Evolutionary conservation across 2,888 invertebrate genomes (phyloP), one percentile per base, ranked within the genome.

Genomic region (Eupithecia pulchellata): DNA sequence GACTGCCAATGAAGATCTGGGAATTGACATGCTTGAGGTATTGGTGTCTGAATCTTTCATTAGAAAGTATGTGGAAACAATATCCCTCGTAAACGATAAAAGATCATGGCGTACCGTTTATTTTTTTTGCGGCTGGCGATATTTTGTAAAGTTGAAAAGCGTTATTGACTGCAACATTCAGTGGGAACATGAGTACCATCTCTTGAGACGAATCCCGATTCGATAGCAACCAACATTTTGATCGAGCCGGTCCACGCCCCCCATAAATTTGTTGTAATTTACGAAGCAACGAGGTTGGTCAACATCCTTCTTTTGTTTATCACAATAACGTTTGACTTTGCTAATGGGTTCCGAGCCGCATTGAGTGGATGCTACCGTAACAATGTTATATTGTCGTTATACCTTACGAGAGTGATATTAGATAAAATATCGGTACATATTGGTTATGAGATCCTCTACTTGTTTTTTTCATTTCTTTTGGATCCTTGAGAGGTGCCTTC

Each of bases 201-300:
- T 74, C 66, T 75, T 75, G 58, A 72, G 72, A 32, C 72, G 68
- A 64, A 76, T 72, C 29, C 73, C 11, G 74, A 72, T 60, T 74
- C 77, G 32, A 75, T 71, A 73, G 74, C 75, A 69, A 42, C n/a
- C n/a, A n/a, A n/a, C n/a, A n/a, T n/a, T n/a, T n/a, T n/a, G n/a
- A n/a, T n/a, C n/a, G n/a, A n/a, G n/a, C n/a, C n/a, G n/a, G n/a
- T n/a, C n/a, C n/a, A n/a, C n/a, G n/a, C n/a, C n/a, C n/a, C n/a
- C n/a, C n/a, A n/a, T n/a, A n/a, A n/a, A 76, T 72, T 61, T 73
- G 34, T 74, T 76, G 60, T 75, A 77, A 25, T 74, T 75, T 30
- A 75, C 32, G 60, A 75, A 70, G 30, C 70, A 77, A 17, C 71
- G 55, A 20, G 76, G 73, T 73, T 72, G 73, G 66, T 76, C 70